Evolutionary conservation across 2,113 vertebrate species (phyloP), one percentile per base, ranked within the genome.

Genomic region (Peromyscus polionotus): DNA sequence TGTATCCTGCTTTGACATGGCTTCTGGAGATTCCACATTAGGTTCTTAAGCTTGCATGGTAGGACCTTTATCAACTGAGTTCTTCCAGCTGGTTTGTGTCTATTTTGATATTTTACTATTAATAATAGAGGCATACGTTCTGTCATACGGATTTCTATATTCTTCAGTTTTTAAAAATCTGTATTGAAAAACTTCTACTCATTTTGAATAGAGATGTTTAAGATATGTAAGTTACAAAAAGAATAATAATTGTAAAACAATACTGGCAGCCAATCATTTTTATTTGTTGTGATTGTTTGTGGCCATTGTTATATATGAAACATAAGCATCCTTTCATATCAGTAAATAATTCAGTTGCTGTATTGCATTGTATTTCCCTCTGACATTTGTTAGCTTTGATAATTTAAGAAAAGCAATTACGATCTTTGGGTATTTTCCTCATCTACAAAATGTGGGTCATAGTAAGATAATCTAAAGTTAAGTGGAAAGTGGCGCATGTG

Each of bases 161-260:
- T 80, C 17, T 65, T 2, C 0, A 5, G 2, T 14, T 68, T 73
- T 10, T 33, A 24, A 7, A 57, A n/a, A 19, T 54, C 16, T 57
- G 14, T 14, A 45, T 36, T 75, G 65, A 22, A 7, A 19, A 54
- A 28, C 80, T 65, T 24, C 26, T 54, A 11, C 51, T 97, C 4
- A 77, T 91, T 96, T 80, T 89, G 24, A 88, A 4, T 88, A 85
- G 75, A 80, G 68, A 88, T n/a, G 2, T 92, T 84, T 96, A 96
- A 39, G 11, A 96, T 93, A 79, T 90, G 22, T 13, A 94, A 65
- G 57, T 86, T 16, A 79, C 0, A 86, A 79, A 5, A 89, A 61
- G 5, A 90, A 68, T 20, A 90, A 63, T 24, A 90, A 93, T 54
- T 85, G 33, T 63, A 79, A 91, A 81, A 67, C 84, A 26, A 6